These are phyloP conservation scores for Phaethornis superciliosus DNA, from an alignment of 2,113 vertebrate species.

Conservation along the genomic window DNA sequence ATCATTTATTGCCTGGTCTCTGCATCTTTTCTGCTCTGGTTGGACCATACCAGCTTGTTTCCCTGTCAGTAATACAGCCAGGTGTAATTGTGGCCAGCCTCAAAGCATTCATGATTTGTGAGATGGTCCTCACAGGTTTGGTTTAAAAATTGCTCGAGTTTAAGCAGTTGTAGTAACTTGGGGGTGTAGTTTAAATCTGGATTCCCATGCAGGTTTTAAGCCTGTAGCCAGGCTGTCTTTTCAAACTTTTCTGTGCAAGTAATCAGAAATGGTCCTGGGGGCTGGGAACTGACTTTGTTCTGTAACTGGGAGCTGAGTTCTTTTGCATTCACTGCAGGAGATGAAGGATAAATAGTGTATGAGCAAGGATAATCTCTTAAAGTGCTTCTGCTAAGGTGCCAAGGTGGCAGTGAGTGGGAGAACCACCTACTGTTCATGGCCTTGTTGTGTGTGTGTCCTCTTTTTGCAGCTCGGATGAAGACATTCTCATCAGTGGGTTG, in stretches of 20 bases:
- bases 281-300: neutral
- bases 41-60: neutral
- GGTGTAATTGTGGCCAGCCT: neutral
- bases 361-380: neutral
- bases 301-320: neutral
- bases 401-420: neutral
- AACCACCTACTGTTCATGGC: neutral
- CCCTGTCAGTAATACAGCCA: neutral
- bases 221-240: neutral
- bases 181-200: neutral
- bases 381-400: neutral
- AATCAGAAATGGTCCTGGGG: neutral
- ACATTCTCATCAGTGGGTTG: constrained; percentile 88
- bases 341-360: neutral
- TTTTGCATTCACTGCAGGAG: neutral
- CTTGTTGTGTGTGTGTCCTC: neutral
- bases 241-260: neutral
- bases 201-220: neutral
- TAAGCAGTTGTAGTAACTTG: neutral
- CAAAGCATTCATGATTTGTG: neutral
- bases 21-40: neutral
- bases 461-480: constrained; percentile 84
- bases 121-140: neutral
- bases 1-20: neutral
- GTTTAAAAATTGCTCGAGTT: neutral